A percentile compares a stretch with the other conserved stretches of the same genome.
These are phyloP conservation scores for Pampus argenteus DNA, from an alignment of 2,797 vertebrate species.

Conservation along the genomic window DNA sequence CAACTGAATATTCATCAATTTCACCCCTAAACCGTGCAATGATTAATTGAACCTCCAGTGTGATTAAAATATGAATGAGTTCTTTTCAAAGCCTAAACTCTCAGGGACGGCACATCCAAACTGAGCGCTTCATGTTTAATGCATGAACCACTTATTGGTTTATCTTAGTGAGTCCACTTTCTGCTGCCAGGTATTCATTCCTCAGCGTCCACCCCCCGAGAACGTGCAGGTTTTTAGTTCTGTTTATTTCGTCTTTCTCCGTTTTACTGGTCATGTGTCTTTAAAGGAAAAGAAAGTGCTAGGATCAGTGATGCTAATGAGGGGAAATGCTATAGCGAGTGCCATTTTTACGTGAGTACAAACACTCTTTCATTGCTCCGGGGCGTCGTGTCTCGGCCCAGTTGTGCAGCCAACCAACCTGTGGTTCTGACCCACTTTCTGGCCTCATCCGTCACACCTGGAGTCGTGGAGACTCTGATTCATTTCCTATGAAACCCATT, in stretches of 20 bases:
- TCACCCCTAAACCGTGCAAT: constrained; percentile 78
- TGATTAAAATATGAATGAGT: constrained; percentile 84
- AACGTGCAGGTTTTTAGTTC: constrained; percentile 4
- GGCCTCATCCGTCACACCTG: constrained; percentile 72
- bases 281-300: not conserved
- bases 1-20: constrained; percentile 83
- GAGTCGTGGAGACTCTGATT: constrained; percentile 69
- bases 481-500: constrained; percentile 76
- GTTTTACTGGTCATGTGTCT: constrained; percentile 3
- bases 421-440: constrained; percentile 83
- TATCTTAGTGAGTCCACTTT: constrained; percentile 59
- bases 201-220: not conserved
- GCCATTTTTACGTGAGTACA: constrained; percentile 17
- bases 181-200: constrained; percentile 52
- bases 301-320: constrained; percentile 19
- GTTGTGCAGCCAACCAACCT: constrained; percentile 78
- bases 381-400: constrained; percentile 63
- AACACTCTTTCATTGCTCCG: constrained; percentile 38
- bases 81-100: constrained; percentile 75
- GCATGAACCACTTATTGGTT: constrained; percentile 74
- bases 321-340: not conserved
- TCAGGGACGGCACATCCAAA: constrained; percentile 69
- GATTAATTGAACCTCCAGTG: constrained; percentile 82
- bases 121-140: constrained; percentile 75
- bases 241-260: constrained; percentile 19